These are phyloP conservation scores for Ciconia maguari DNA, from an alignment of 2,113 vertebrate species.

Conservation along the genomic window DNA sequence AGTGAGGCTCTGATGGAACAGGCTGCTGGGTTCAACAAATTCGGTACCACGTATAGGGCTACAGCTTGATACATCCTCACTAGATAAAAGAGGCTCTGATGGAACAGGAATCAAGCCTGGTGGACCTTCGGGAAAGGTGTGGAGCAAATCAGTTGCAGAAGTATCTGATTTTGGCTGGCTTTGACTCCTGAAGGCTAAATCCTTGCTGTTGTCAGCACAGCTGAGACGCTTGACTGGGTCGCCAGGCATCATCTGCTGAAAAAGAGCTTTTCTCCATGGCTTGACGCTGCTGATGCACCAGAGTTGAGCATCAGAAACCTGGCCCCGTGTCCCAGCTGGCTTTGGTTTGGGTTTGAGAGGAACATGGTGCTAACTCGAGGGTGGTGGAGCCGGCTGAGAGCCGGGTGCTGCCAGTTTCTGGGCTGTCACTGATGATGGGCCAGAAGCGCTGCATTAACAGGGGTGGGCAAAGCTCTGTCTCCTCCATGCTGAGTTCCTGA, in stretches of 20 bases:
- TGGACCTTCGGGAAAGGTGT: not conserved
- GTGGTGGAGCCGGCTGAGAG: not conserved
- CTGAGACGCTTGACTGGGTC: conserved; percentile 1
- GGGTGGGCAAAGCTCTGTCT: not conserved
- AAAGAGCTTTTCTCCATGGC: not conserved
- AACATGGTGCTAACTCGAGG: rapidly evolving
- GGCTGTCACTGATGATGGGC: not conserved
- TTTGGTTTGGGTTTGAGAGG: not conserved
- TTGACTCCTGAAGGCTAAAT: not conserved
- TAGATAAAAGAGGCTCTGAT: not conserved
- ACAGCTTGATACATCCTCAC: too few species aligned
- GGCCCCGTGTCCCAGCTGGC: rapidly evolving
- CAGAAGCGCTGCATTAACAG: not conserved
- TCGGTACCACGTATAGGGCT: too few species aligned
- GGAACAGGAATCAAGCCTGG: not conserved
- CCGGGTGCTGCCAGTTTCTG: not conserved
- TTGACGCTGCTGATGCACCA: not conserved
- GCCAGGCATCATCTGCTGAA: not conserved
- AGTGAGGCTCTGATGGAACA: not conserved
- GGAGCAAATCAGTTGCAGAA: not conserved
- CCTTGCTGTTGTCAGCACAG: conserved; percentile 24
- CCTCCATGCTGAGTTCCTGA: not conserved
- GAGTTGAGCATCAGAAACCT: not conserved
- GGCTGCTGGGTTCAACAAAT: not conserved
- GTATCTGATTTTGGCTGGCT: not conserved